Base-by-base conservation (phyloP, 1,140 invertebrate genomes). In the Magallana gigas region DNA sequence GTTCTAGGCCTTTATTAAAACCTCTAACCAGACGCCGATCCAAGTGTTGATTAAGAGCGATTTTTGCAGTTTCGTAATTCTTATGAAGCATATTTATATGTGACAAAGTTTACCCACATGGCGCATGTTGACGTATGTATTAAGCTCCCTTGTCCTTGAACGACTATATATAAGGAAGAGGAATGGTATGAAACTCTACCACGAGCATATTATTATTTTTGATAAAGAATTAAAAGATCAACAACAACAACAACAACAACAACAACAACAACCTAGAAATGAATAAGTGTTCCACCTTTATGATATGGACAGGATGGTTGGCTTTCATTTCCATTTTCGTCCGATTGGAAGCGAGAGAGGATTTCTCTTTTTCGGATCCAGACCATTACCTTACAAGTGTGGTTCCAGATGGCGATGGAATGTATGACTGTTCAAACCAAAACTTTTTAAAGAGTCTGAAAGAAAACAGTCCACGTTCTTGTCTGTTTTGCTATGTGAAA, bases 301-400 rank as follows among this genome's bases (percentile, higher is more conserved):
- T 11, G 23, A 23, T 11, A 2, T 76, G 68, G 68, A 76, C 3
- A 23, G 8, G 68, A 8, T 3, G 23, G 8, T 23, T 18, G 8
- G 11, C 68, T 29, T 76, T 76, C 36, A 11, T 29, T 8, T 76
- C 23, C 68, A 12, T 76, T 29, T 29, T 76, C 36, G 18, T 29
- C 36, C 68, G 9, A 18, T 29, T 29, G 12, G 36, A 76, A 23
- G 60, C 14, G 12, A 23, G 11, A 12, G 23, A 29, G 8, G 23
- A 76, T 76, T 76, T 76, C 36, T 12, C 12, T 76, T 36, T 76
- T 76, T 29, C 23, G 36, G 29, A 76, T 36, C 9, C 68, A 29
- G 68, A 76, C 23, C 68, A 76, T 76, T 76, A 76, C 68, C 68
- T 29, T 76, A 36, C 36, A 12, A 76, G 23, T 9, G 68, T 76